Base-by-base conservation (phyloP, 2,113 vertebrate species). In the Cebidichthys violaceus region DNA sequence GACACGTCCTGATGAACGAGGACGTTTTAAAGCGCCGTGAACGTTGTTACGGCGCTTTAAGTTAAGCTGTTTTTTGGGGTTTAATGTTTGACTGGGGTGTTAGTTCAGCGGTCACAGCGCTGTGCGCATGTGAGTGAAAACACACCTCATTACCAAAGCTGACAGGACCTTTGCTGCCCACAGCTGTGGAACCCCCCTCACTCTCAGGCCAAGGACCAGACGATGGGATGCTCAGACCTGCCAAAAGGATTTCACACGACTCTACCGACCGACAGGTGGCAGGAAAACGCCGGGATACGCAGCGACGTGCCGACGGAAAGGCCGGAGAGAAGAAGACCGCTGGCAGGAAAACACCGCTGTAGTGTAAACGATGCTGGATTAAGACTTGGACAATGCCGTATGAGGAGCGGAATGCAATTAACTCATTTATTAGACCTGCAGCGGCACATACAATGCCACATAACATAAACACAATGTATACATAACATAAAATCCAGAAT, bases 111-210 rank as follows among this genome's bases (percentile, higher is more conserved):
- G 75, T 70, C 68, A 27, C 54, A 81, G 41, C n/a, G 11, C 59
- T 74, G 75, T 82, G 79, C 60, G 80, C 62, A 59, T n/a, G 47
- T 62, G 66, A 84, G 15, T 72, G 72, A 85, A 86, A 88, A 74
- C 71, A 79, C 71, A 83, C 79, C 78, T 82, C 74, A 82, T 81
- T 86, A 82, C 52, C 70, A 45, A 71, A 74, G 81, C 1, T 85
- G 82, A 83, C 76, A 81, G 43, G 70, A 77, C 83, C 73, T 80
- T 81, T 86, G 45, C 27, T 43, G 7, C 20, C 54, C 75, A 75
- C 67, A 85, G 68, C 64, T 73, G 76, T 60, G 75, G 31, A 84
- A 43, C 31, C 31, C 31, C 31, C 20, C 24, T 6, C 24, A 2
- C 31, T 75, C 50, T 65, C 47, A 65, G 27, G n/a, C n/a, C 50